phyloP scores from a whole-genome alignment of 2,888 invertebrate species.

The Tenthredo livida region DNA sequence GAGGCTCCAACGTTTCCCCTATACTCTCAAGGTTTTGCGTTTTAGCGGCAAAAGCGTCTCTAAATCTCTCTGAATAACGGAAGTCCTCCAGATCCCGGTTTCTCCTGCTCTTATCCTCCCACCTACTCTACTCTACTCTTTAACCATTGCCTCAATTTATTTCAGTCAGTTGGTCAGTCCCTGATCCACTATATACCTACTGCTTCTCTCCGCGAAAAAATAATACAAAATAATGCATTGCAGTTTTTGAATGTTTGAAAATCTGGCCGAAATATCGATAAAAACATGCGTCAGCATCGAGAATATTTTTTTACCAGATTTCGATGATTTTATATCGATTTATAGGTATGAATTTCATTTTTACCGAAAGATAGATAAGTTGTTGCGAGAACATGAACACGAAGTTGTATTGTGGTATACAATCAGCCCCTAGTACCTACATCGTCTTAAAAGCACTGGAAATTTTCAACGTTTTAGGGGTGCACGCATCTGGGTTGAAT shows the following conservation, averaged over 20 bases:
- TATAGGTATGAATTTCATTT: not conserved
- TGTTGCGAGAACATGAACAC: not conserved
- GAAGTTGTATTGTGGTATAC: not conserved
- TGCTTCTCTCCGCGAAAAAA: too few species aligned
- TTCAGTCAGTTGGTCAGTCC: conserved; percentile 31
- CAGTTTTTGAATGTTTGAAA: not conserved
- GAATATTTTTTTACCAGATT: not conserved
- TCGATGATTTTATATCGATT: not conserved
- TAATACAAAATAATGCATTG: not conserved
- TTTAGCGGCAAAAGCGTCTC: conserved; percentile 42
- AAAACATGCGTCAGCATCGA: not conserved
- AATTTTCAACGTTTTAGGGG: not conserved
- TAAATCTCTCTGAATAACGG: conserved; percentile 52
- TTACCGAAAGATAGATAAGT: not conserved
- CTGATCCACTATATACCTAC: conserved; percentile 15
- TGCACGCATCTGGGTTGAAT: not conserved
- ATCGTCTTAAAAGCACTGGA: not conserved
- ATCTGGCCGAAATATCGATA: not conserved
- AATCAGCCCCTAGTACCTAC: not conserved
- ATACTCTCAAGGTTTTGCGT: conserved; percentile 32
- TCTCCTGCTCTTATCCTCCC: not conserved
- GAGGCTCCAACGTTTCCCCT: conserved; percentile 27
- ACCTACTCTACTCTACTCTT: not conserved
- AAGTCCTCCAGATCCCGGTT: not conserved
- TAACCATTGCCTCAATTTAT: conserved; percentile 1